A percentile compares a stretch with the other conserved stretches of the same genome.
Evolutionary conservation across 1,140 invertebrate species (phyloP).

Genomic region (Lepidostoma basale): DNA sequence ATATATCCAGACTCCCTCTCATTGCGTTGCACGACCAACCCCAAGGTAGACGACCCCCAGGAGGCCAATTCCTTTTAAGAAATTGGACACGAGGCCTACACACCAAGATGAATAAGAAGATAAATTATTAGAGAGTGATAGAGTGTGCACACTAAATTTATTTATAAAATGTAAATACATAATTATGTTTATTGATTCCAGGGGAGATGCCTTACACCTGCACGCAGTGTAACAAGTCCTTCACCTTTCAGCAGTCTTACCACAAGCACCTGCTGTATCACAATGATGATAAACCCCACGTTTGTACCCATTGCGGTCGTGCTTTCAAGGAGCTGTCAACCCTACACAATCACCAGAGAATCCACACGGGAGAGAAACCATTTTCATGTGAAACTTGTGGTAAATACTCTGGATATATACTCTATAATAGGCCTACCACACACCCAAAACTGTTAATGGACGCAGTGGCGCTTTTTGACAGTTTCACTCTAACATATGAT

Average conservation of each 20-base stretch:
- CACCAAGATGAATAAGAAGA: too few species aligned
- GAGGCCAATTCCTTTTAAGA: too few species aligned
- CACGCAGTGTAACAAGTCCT: slow-evolving; percentile 82
- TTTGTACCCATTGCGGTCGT: slow-evolving; percentile 78
- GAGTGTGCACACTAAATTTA: too few species aligned
- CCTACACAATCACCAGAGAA: slow-evolving; percentile 85
- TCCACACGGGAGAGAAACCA: slow-evolving; percentile 90
- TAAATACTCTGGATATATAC: slow-evolving; percentile 59
- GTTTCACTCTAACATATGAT: too few species aligned
- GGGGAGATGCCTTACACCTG: slow-evolving; percentile 89
- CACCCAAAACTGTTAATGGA: too few species aligned
- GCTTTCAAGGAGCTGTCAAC: slow-evolving; percentile 89
- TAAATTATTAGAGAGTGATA: too few species aligned
- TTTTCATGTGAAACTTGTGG: slow-evolving; percentile 90
- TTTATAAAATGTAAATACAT: not conserved
- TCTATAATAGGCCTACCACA: not conserved
- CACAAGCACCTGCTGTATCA: slow-evolving; percentile 88
- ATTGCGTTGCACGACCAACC: too few species aligned
- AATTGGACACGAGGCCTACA: too few species aligned
- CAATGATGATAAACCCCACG: slow-evolving; percentile 84
- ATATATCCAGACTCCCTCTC: too few species aligned
- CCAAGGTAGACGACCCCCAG: too few species aligned
- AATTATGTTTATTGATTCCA: slow-evolving; percentile 50
- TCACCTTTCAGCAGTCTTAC: slow-evolving; percentile 90
- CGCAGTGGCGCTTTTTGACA: too few species aligned